Conservation (phyloP, 1,140 invertebrate genomes). For the Cotesia glomerata region DNA sequence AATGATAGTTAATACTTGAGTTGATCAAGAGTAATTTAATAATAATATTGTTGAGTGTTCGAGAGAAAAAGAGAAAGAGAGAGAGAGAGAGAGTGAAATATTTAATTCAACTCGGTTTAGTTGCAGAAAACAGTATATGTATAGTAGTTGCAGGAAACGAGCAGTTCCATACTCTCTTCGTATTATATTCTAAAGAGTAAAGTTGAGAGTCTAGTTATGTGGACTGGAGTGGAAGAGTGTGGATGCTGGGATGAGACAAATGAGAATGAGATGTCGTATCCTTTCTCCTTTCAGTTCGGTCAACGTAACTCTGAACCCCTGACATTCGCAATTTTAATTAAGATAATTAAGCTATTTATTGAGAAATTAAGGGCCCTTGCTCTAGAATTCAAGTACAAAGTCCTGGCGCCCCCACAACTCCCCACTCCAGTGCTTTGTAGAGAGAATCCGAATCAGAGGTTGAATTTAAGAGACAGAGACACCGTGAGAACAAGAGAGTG, state of each 20-base stretch:
- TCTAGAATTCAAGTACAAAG: slow-evolving; percentile 32
- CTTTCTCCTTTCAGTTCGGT: slow-evolving; percentile 4
- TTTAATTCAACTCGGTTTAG: slow-evolving; percentile 12
- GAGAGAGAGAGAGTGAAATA: slow-evolving; percentile 16
- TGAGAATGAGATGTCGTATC: not conserved
- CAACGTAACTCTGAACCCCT: slow-evolving; percentile 7
- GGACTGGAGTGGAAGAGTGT: no score
- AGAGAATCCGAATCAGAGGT: not conserved
- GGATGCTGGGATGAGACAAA: not conserved
- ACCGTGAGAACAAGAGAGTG: not conserved
- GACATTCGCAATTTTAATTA: slow-evolving; percentile 46
- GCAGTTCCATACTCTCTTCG: slow-evolving; percentile 19
- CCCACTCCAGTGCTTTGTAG: not conserved
- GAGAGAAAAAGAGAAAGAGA: not conserved
- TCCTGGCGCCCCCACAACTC: not conserved
- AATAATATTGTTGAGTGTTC: not conserved
- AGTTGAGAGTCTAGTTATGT: not conserved
- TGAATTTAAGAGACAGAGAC: not conserved
- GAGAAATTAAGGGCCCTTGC: slow-evolving; percentile 29
- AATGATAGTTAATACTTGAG: no score
- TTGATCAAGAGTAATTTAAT: no score
- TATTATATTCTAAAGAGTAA: slow-evolving; percentile 6
- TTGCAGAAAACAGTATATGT: slow-evolving; percentile 21
- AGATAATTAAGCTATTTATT: slow-evolving; percentile 54
- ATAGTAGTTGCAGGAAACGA: slow-evolving; percentile 26